Evolutionary conservation across 2,888 invertebrate species (phyloP).

Genomic region (Ferdinandea cuprea): DNA sequence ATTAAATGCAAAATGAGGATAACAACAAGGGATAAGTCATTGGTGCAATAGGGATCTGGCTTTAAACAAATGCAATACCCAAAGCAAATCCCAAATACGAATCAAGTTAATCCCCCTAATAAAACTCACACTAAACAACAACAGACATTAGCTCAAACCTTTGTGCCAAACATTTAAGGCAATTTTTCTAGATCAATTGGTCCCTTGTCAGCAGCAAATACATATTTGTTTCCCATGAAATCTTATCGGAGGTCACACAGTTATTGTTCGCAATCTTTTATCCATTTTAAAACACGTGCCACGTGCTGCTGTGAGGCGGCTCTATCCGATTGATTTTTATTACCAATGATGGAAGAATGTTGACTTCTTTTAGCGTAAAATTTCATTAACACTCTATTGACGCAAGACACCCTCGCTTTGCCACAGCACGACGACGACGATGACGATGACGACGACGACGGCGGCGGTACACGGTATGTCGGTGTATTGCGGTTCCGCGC

Average conservation of each 20-base stretch:
- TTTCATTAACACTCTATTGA: slow-evolving; percentile 31
- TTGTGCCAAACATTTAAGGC: too few species aligned
- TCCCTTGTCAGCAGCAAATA: too few species aligned
- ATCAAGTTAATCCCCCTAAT: too few species aligned
- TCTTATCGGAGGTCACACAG: slow-evolving; percentile 19
- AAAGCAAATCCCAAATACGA: too few species aligned
- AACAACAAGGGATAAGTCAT: too few species aligned
- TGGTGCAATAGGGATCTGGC: too few species aligned
- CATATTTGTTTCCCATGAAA: neutral
- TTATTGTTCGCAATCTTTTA: slow-evolving; percentile 1
- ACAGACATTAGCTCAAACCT: too few species aligned
- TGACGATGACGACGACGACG: slow-evolving; percentile 1
- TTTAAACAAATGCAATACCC: too few species aligned
- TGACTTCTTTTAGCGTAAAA: slow-evolving; percentile 28
- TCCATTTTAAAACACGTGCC: slow-evolving; percentile 41
- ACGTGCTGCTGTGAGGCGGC: slow-evolving; percentile 33
- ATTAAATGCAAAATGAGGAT: too few species aligned
- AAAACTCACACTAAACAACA: too few species aligned
- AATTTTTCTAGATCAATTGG: too few species aligned
- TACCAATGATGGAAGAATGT: slow-evolving; percentile 40
- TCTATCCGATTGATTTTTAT: slow-evolving; percentile 55
- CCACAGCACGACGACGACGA: neutral
- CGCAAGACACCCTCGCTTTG: neutral
- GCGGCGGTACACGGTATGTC: neutral
- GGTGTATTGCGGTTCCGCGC: slow-evolving; percentile 28